These are phyloP conservation scores for Carcharodon carcharias DNA, from an alignment of 2,797 vertebrate species.

Conservation along the genomic window DNA sequence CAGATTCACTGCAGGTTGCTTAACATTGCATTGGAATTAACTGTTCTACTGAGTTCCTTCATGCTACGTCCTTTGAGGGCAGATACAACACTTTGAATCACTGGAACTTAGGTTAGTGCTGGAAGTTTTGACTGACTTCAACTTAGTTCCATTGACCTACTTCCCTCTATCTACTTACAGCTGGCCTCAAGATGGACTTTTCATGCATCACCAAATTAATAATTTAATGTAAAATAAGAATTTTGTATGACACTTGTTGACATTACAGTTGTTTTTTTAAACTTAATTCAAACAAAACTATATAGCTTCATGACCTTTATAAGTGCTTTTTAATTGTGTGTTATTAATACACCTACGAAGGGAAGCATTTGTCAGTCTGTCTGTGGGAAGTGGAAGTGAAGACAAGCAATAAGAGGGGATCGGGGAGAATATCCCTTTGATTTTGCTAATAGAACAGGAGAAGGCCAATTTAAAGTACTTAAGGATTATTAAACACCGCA, in stretches of 20 bases:
- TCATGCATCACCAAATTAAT: not conserved
- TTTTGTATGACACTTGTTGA: not conserved
- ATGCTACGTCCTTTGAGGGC: too few species aligned
- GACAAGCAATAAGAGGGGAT: not conserved
- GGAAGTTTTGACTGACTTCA: not conserved
- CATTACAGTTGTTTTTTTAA: not conserved
- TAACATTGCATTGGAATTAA: too few species aligned
- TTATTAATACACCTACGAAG: not conserved
- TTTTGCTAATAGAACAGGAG: not conserved
- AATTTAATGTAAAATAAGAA: not conserved
- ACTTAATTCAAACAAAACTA: not conserved
- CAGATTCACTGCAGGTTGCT: not conserved
- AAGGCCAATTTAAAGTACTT: not conserved
- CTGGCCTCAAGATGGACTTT: not conserved
- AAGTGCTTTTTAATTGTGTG: not conserved
- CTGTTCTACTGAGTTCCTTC: too few species aligned
- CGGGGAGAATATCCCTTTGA: not conserved
- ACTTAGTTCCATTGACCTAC: not conserved
- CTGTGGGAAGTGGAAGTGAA: not conserved
- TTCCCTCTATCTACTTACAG: not conserved
- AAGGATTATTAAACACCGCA: not conserved
- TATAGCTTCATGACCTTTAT: not conserved
- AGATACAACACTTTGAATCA: not conserved
- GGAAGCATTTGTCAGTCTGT: not conserved
- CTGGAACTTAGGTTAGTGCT: not conserved